These are phyloP conservation scores for Dendroctonus ponderosae DNA, from an alignment of 1,140 invertebrate species.

Conservation along the genomic window DNA sequence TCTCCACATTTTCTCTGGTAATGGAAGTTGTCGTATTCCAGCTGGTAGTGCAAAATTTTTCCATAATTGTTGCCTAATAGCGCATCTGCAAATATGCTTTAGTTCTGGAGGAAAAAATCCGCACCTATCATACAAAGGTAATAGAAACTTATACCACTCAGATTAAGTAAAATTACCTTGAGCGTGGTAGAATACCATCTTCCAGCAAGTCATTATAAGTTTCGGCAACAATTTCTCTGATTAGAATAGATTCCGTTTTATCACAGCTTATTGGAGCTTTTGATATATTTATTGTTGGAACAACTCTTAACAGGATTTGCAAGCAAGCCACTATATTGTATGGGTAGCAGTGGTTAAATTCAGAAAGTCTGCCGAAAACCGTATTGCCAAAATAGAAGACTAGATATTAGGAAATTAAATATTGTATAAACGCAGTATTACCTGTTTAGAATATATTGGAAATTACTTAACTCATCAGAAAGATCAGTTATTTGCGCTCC, in stretches of 20 bases:
- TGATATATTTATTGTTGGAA: constrained; percentile 52
- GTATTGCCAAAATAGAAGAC: not conserved
- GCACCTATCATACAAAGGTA: constrained; percentile 49
- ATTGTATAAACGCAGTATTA: not conserved
- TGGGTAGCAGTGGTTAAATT: constrained; percentile 63
- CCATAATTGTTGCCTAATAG: constrained; percentile 63
- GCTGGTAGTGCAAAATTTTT: constrained; percentile 68
- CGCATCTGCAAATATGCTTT: constrained; percentile 65
- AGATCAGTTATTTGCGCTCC: constrained; percentile 60
- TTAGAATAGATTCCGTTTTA: constrained; percentile 52
- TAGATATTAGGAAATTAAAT: not conserved
- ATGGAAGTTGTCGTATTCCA: constrained; percentile 64
- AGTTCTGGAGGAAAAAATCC: constrained; percentile 60
- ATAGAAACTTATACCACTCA: no score
- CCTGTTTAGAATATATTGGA: constrained; percentile 60
- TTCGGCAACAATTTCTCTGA: constrained; percentile 59
- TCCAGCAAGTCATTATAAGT: constrained; percentile 63
- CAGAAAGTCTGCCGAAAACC: constrained; percentile 55
- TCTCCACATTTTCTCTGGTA: constrained; percentile 63
- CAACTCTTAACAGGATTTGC: constrained; percentile 63
- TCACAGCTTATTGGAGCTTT: constrained; percentile 39
- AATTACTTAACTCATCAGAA: constrained; percentile 52
- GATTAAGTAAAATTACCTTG: constrained; percentile 31
- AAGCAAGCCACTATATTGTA: constrained; percentile 66
- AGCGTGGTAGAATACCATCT: constrained; percentile 61